Evolutionary conservation across 2,113 vertebrate genomes (phyloP).

Genomic region (Hypanus sabinus): DNA sequence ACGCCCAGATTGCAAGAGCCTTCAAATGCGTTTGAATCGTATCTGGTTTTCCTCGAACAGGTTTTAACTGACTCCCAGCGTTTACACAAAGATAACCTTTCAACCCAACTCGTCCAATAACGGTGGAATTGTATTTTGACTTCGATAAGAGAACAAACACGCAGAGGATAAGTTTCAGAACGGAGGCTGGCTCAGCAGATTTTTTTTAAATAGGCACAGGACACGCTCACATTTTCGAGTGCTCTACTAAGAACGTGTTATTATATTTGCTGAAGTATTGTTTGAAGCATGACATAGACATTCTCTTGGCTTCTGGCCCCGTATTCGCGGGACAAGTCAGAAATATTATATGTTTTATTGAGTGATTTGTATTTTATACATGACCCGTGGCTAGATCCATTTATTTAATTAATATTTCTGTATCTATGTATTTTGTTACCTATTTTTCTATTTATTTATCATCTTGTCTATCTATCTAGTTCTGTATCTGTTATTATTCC

Average conservation of each 20-base stretch:
- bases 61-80: conserved; percentile 48
- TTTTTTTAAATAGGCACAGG: neutral
- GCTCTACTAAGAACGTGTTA: neutral
- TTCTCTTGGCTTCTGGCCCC: neutral
- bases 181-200: neutral
- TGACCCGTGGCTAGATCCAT: neutral
- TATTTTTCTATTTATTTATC: too few species aligned
- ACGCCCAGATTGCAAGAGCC: conserved; percentile 41
- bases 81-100: conserved; percentile 64
- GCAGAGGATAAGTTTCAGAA: neutral
- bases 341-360: neutral
- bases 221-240: neutral
- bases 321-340: neutral
- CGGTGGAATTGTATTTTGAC: conserved; percentile 19
- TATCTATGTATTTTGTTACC: too few species aligned
- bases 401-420: too few species aligned
- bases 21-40: conserved; percentile 51
- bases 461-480: too few species aligned
- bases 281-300: neutral
- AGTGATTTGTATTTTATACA: neutral
- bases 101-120: conserved; percentile 41
- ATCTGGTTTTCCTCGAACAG: conserved; percentile 57
- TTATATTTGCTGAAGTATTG: neutral
- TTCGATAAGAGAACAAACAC: neutral
- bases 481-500: too few species aligned